A percentile compares a stretch with the other conserved stretches of the same genome.
Conservation (phyloP, 2,113 vertebrate species). For the Strix aluco region DNA sequence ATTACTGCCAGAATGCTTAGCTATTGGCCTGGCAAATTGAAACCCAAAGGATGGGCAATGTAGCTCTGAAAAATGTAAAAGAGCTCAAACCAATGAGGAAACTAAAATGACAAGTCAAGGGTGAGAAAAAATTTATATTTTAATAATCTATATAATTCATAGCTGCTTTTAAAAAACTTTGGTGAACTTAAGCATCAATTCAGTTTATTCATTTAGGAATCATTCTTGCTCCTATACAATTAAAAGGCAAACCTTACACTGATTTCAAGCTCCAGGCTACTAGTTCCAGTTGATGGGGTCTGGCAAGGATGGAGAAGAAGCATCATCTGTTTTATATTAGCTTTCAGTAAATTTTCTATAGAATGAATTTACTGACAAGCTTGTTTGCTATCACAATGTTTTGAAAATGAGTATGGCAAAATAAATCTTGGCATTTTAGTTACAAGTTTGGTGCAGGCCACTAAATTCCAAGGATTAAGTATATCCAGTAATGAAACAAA, state of each 20-base stretch:
- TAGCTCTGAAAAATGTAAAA: not conserved
- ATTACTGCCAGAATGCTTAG: not conserved
- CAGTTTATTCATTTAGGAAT: not conserved
- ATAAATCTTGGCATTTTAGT: not conserved
- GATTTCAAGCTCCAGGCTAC: not conserved
- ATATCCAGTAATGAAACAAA: not conserved
- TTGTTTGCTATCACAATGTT: not conserved
- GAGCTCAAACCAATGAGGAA: not conserved
- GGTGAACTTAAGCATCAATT: not conserved
- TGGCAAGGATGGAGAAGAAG: not conserved
- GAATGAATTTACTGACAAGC: not conserved
- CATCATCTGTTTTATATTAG: not conserved
- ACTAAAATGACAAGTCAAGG: not conserved
- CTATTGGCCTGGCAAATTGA: not conserved
- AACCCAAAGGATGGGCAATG: not conserved
- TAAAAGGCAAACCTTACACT: not conserved
- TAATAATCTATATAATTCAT: not conserved
- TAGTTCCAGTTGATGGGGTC: not conserved
- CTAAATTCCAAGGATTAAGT: not conserved
- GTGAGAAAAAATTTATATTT: not conserved
- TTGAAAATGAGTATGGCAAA: not conserved
- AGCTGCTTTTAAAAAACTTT: not conserved
- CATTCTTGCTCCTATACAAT: not conserved
- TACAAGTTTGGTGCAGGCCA: not conserved
- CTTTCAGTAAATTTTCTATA: not conserved